Conservation (phyloP, 2,888 invertebrate species). For the Hirtodrosophila histrioides region DNA sequence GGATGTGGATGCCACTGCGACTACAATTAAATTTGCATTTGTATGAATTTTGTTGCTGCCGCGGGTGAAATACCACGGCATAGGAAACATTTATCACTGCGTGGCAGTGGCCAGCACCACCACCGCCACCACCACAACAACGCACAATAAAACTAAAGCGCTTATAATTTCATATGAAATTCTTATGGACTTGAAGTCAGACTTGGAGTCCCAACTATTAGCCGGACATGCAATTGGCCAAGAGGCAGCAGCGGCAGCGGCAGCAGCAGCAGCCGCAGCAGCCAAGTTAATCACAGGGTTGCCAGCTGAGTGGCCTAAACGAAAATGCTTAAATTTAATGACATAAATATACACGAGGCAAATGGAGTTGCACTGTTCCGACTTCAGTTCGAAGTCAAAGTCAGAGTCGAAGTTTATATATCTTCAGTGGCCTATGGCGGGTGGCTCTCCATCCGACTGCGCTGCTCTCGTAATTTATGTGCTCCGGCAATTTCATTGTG, state of each 20-base stretch:
- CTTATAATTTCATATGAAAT: conserved; percentile 82
- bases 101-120: conserved; percentile 34
- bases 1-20: conserved; percentile 59
- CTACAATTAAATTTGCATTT: conserved; percentile 85
- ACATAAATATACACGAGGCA: conserved; percentile 80
- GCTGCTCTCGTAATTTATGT: conserved; percentile 36
- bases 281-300: conserved; percentile 80
- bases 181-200: conserved; percentile 50
- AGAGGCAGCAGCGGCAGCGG: conserved; percentile 48
- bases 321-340: conserved; percentile 84
- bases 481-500: conserved; percentile 45
- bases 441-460: conserved; percentile 36
- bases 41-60: conserved; percentile 79
- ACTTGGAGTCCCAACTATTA: conserved; percentile 66
- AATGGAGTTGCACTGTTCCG: conserved; percentile 43
- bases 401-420: conserved; percentile 16
- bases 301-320: conserved; percentile 82
- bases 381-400: conserved; percentile 14
- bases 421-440: conserved; percentile 46
- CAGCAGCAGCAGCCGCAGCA: conserved; percentile 48
- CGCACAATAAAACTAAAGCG: conserved; percentile 82
- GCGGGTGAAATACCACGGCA: conserved; percentile 77
- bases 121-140: conserved; percentile 53
- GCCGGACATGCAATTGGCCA: conserved; percentile 73
- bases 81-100: conserved; percentile 84